Percentiles rank a stretch among this genome's conserved stretches.
Conservation (phyloP, 2,888 invertebrate species). For the Yponomeuta plumbellus region DNA sequence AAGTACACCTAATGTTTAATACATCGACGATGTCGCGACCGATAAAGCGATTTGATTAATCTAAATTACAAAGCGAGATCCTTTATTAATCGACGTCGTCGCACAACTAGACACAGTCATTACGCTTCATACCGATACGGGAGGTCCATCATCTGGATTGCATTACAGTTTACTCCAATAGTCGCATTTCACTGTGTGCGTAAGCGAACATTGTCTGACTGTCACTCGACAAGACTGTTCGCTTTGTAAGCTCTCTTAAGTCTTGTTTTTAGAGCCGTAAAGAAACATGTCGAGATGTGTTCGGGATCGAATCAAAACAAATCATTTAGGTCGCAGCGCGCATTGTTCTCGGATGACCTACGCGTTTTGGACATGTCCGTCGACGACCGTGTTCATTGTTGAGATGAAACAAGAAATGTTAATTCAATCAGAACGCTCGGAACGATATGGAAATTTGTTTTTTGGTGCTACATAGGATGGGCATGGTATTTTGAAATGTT, state of each 20-base stretch:
- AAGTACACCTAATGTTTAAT: conserved; percentile 68
- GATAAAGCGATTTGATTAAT: conserved; percentile 73
- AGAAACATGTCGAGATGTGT: conserved; percentile 48
- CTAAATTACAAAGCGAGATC: conserved; percentile 72
- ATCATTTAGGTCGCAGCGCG: conserved; percentile 40
- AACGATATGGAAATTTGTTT: conserved; percentile 43
- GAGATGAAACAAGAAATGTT: conserved; percentile 44
- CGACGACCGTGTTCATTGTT: conserved; percentile 44
- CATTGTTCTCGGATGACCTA: conserved; percentile 62
- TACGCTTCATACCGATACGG: background rate
- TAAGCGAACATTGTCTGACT: background rate
- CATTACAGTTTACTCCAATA: background rate
- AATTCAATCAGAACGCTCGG: conserved; percentile 59
- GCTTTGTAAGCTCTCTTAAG: conserved; percentile 31
- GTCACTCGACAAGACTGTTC: background rate
- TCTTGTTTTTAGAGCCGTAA: conserved; percentile 60
- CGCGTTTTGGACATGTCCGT: conserved; percentile 50
- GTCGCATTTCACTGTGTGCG: background rate
- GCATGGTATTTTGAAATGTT: conserved; percentile 1
- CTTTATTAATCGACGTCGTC: conserved; percentile 54
- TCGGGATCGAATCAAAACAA: conserved; percentile 41
- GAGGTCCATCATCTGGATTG: background rate
- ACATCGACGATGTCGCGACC: conserved; percentile 72
- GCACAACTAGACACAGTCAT: background rate
- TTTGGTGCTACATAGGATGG: conserved; percentile 30